Evolutionary conservation across 23 tunicate species (phyloP), one percentile per base, ranked within the genome.

Genomic region (Trididemnum miniatum): DNA sequence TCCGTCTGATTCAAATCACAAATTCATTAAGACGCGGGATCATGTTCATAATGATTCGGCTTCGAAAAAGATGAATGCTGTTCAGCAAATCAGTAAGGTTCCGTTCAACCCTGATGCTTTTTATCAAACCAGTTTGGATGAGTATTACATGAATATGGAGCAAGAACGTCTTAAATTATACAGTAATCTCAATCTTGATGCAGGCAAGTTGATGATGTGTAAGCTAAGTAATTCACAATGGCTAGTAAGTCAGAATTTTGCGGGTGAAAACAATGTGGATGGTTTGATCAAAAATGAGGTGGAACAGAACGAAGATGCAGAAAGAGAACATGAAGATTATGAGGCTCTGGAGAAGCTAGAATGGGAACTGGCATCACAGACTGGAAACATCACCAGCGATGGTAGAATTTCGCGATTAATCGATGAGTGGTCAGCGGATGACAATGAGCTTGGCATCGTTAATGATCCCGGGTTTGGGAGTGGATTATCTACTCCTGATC

Each of bases 401-500:
- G 97, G 97, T 28, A 69, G 97, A 37, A 82, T 91, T 36, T 91
- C 97, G 40, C 44, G 97, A 65, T n/a, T 91, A 33, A 91, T 91
- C 72, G 97, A 92, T 71, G 97, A 92, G 15, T 92, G 97, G 97
- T 87, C 97, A 2, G 83, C 97, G 1, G 83, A 81, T 18, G 89
- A 90, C 29, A 80, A 51, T 15, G 90, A 85, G 22, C 57, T 92
- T 18, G 88, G 86, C 25, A 92, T 92, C 51, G 80, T 87, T 2
- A 84, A 92, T 80, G 97, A 92, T 78, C 91, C 97, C 2, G 97
- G 97, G 83, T 35, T 83, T 76, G 97, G 91, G 3, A 85, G 90
- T 28, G 97, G 97, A 28, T 81, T 92, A 29, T 82, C 97, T 27
- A 86, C 97, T 51, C 97, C 97, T n/a, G 97, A 92, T 65, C 88